These are phyloP conservation scores for Parnassius smintheus DNA, from an alignment of 2,888 invertebrate species.

Conservation along the genomic window DNA sequence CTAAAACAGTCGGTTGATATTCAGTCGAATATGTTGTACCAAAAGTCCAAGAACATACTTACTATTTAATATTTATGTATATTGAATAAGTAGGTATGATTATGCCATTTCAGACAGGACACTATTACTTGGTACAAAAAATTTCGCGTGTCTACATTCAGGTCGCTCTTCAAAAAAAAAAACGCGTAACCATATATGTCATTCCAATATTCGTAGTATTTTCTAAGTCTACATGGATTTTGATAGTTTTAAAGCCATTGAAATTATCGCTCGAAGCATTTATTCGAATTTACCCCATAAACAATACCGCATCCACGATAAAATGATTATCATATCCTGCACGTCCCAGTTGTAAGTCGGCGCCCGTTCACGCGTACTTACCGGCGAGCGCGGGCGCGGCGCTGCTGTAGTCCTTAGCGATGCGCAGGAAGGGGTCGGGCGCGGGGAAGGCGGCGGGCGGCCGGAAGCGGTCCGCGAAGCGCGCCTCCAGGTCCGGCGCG, in stretches of 20 bases:
- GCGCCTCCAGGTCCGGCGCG: conserved; percentile 83
- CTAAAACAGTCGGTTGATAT: conserved; percentile 14
- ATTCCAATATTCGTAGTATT: background rate
- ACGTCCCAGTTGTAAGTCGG: background rate
- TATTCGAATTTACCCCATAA: background rate
- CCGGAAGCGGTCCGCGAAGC: conserved; percentile 85
- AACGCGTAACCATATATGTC: background rate
- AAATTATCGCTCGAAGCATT: background rate
- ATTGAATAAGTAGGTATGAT: no score
- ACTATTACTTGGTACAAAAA: background rate
- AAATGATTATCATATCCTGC: background rate
- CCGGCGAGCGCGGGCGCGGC: conserved; percentile 69
- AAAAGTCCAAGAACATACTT: background rate
- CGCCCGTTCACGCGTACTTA: conserved; percentile 57
- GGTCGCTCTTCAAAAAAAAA: background rate
- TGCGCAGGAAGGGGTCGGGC: conserved; percentile 85
- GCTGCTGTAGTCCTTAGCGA: conserved; percentile 86
- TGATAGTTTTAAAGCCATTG: background rate
- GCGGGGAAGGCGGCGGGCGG: conserved; percentile 83
- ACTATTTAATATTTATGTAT: background rate
- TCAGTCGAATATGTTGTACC: conserved; percentile 16
- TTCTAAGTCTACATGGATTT: background rate
- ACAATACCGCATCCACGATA: background rate
- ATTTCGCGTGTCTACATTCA: background rate
- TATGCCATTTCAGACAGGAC: background rate